phyloP scores from a whole-genome alignment of 2,797 vertebrate genomes.

The Squalus acanthias region DNA sequence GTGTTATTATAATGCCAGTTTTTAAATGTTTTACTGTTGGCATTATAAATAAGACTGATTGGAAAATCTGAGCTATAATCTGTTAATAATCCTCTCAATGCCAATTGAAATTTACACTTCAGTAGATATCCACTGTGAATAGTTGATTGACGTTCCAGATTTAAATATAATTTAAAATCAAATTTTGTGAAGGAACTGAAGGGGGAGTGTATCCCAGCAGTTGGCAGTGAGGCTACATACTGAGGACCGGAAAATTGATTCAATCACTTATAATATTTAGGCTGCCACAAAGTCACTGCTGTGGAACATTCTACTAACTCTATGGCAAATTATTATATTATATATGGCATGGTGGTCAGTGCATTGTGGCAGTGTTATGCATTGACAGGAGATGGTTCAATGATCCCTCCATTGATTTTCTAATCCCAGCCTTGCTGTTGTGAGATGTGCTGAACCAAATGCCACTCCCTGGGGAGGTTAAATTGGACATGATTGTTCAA shows the following conservation, averaged over 20 bases:
- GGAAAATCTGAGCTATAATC: background rate
- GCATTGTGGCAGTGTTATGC: background rate
- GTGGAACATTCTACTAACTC: background rate
- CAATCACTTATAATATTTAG: background rate
- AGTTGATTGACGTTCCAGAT: background rate
- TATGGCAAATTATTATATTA: constrained; percentile 23
- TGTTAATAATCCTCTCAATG: background rate
- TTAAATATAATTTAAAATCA: constrained; percentile 3
- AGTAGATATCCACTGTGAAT: background rate
- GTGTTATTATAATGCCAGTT: background rate
- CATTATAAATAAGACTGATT: background rate
- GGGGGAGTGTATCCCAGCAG: background rate
- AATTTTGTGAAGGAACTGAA: too few relatives aligned
- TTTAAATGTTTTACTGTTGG: background rate
- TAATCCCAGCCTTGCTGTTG: constrained; percentile 18
- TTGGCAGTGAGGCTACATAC: background rate
- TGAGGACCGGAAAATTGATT: background rate
- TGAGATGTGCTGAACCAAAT: constrained; percentile 16
- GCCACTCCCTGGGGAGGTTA: background rate
- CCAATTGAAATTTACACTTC: background rate
- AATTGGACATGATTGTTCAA: constrained; percentile 23
- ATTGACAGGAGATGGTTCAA: constrained; percentile 10
- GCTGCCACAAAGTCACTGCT: background rate
- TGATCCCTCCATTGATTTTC: constrained; percentile 25
- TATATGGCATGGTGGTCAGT: background rate